Evolutionary conservation across 2,888 invertebrate genomes (phyloP), one percentile per base, ranked within the genome.

Genomic region (Archips xylosteana): DNA sequence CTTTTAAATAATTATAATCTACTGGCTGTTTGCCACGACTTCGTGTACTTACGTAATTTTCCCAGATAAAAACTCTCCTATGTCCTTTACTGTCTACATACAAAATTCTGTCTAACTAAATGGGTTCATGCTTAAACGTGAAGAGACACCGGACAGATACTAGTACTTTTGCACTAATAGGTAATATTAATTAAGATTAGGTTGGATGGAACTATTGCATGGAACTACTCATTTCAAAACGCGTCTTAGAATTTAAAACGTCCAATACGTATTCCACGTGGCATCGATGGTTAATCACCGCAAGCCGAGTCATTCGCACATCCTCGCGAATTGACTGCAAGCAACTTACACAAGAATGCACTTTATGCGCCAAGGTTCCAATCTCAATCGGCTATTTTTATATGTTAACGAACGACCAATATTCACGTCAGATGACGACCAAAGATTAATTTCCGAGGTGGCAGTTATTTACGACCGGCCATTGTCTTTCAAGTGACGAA

Each of bases 381-480:
- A 92, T 92, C 90, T 89, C 88, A 90, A 92, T 92, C 87, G 87
- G 88, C 88, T 89, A 88, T 91, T 91, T 92, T 92, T 89, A 89
- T 88, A 84, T 87, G 87, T 89, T 90, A 88, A 89, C 87, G 82
- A 83, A 88, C 84, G 85, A 82, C 80, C 85, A 86, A 88, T 87
- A 88, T 89, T 91, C 89, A 89, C 82, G 92, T 89, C 88, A 87
- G 85, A 81, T 82, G 87, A 91, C 92, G 89, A 88, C 85, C 81
- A 78, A 85, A 93, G 92, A 94, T 94, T 94, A 93, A 94, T 94
- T 89, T 89, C 88, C 89, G 86, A 92, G 89, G 91, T 90, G 91
- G 89, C 90, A 89, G 88, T 92, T 88, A 94, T 93, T 92, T 92
- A 94, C 92, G 90, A 91, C 90, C 89, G 81, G 79, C 90, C 92